Evolutionary conservation across 2,113 vertebrate species (phyloP), one percentile per base, ranked within the genome.

Genomic region (Seriola quinqueradiata): DNA sequence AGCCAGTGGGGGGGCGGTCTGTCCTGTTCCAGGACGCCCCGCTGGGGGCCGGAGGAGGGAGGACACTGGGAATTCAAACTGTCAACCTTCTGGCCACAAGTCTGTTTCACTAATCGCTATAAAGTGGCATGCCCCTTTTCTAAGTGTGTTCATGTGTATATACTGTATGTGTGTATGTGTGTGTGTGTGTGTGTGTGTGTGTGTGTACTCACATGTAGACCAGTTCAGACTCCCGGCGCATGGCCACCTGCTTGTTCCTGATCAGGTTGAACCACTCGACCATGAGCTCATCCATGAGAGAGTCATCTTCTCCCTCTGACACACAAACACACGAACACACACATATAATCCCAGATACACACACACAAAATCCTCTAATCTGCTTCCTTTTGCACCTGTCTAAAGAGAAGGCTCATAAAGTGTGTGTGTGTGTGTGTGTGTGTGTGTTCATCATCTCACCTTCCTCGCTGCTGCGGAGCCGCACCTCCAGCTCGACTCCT

Each of bases 211-310:
- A 93, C 90, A 94, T 74, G 81, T 91, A 93, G 48, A 92, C 86
- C 59, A 93, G 95, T 84, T 99, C 98, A 0, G 98, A 99, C 78
- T 99, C 98, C 60, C 96, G 95, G 64, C 98, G 94, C 86, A 99
- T 94, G 90, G 97, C 95, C 78, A 97, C 91, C 93, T 99, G 98
- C 72, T 99, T 99, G 90, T 97, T 95, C 19, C 97, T 96, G 93
- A 99, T 98, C 68, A 99, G 94, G 88, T 80, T 97, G 95, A 99
- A 99, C 98, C 98, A 99, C 8, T 97, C 97, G 61, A 96, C 96
- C 97, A 99, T 96, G 55, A 95, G 75, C 25, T 92, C 93, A 28
- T 96, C 92, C 90, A 88, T 97, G 82, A 97, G 87, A 11, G 89
- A 79, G 8, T 99, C 97, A 74, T 99, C 98, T 0, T 95, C 87